Evolutionary conservation across 2,113 vertebrate genomes (phyloP).

Genomic region (Poecilia latipinna): DNA sequence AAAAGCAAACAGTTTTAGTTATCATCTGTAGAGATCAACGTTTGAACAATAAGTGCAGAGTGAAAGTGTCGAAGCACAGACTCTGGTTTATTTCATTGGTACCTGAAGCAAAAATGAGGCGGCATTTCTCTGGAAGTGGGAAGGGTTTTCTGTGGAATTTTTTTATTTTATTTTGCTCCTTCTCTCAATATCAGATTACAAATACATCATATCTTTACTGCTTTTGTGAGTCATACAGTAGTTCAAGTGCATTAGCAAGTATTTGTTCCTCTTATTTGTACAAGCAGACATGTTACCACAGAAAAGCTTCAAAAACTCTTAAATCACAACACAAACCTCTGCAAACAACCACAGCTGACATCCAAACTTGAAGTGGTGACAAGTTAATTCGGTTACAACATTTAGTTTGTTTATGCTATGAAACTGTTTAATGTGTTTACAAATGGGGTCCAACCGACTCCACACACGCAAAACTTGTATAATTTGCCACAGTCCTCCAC

Average conservation of each 20-base stretch:
- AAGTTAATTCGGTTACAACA: background rate
- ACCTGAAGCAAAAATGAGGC: background rate
- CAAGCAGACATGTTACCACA: background rate
- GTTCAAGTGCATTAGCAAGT: background rate
- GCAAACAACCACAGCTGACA: background rate
- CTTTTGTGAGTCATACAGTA: background rate
- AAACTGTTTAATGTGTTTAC: too few relatives aligned
- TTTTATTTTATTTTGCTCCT: background rate
- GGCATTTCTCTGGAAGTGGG: conserved; percentile 50
- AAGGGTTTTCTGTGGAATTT: conserved; percentile 52
- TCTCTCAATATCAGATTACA: background rate
- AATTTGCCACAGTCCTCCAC: too few relatives aligned
- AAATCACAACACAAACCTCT: background rate
- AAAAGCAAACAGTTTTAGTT: background rate
- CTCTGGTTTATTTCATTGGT: background rate
- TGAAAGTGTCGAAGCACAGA: background rate
- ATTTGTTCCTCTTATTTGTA: background rate
- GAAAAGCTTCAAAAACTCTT: background rate
- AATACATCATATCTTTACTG: background rate
- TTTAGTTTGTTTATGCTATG: background rate
- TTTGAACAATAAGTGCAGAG: background rate
- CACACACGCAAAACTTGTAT: too few relatives aligned
- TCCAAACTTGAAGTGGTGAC: background rate
- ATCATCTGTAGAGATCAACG: background rate
- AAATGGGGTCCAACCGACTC: too few relatives aligned